Base-by-base conservation (phyloP, 2,797 vertebrate species). In the Gorsachius magnificus region DNA sequence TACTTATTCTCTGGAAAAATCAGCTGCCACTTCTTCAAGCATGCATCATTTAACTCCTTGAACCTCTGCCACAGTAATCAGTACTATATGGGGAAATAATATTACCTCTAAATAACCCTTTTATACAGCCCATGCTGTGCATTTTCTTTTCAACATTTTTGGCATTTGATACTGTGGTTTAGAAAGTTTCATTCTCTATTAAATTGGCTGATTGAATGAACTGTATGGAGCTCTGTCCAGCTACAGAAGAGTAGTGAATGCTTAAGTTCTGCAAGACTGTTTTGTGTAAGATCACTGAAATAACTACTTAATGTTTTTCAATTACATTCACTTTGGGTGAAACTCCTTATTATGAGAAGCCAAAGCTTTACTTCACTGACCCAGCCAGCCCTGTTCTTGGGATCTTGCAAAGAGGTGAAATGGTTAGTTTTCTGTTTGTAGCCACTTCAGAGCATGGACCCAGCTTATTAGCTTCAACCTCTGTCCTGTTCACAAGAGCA, bases 1-100 rank as follows among this genome's bases (percentile, higher is more conserved):
- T 87, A 57, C 48, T 76, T 87, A 68, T 79, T 92, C 66, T 93
- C 64, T 89, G 68, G 81, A 82, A 95, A 95, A 94, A 79, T 70
- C 81, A 82, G 38, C 74, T 87, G 56, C 28, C 41, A 65, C 35
- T 80, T 93, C 64, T 93, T 90, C 3, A 11, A 36, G n/a, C 26
- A 70, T 54, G 56, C 48, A 94, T 68, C 64, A 68, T 81, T 92
- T 93, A 77, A 53, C 48, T 90, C 57, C 71, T 43, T 90, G 83
- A 92, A 80, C 53, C 11, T 80, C 21, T 70, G 60, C 45, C 85
- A 87, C 24, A 64, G 77, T 68, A 77, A 93, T 93, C 76, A 91
- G 69, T 51, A 19, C 9, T 90, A 29, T 36, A 70, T 46, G 16
- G 41, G 71, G 72, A 90, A 92, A 95, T 57, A 1, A n/a, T 85